Evolutionary conservation across 2,113 vertebrate genomes (phyloP).

Genomic region (human): DNA sequence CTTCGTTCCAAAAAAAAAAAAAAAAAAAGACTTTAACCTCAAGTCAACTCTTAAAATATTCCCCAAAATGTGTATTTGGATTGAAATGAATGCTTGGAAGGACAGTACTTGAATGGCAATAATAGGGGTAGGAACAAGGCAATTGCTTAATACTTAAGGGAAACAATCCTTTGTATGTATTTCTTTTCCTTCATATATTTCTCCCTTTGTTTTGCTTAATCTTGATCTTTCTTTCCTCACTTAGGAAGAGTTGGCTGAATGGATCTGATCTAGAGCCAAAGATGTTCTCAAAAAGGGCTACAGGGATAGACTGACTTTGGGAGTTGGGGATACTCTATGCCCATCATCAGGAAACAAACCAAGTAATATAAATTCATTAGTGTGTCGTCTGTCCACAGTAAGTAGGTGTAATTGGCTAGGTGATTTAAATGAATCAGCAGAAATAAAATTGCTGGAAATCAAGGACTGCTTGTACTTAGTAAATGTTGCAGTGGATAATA

Average conservation of each 20-base stretch:
- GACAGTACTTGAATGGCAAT: background rate
- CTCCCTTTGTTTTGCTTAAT: background rate
- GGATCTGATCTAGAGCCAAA: background rate
- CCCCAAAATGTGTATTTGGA: background rate
- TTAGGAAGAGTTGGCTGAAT: background rate
- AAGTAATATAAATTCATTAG: slow-evolving; percentile 9
- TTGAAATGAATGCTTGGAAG: slow-evolving; percentile 12
- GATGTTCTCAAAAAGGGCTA: background rate
- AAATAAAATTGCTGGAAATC: slow-evolving; percentile 45
- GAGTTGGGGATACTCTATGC: background rate
- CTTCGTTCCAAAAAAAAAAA: no score
- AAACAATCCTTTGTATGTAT: background rate
- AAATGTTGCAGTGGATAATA: background rate
- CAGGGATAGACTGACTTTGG: background rate
- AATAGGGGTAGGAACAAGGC: background rate
- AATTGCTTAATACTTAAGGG: background rate
- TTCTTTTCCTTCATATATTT: background rate
- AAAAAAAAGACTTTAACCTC: slow-evolving; percentile 29
- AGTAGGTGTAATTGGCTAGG: background rate
- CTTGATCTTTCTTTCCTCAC: slow-evolving; percentile 12
- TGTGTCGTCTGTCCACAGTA: background rate
- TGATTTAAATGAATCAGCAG: background rate
- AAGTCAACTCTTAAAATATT: slow-evolving; percentile 23
- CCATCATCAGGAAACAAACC: background rate
- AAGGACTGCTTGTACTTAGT: slow-evolving; percentile 32